Evolutionary conservation across 2,797 vertebrate species (phyloP).

Genomic region (Hippopotamyrus pictus): DNA sequence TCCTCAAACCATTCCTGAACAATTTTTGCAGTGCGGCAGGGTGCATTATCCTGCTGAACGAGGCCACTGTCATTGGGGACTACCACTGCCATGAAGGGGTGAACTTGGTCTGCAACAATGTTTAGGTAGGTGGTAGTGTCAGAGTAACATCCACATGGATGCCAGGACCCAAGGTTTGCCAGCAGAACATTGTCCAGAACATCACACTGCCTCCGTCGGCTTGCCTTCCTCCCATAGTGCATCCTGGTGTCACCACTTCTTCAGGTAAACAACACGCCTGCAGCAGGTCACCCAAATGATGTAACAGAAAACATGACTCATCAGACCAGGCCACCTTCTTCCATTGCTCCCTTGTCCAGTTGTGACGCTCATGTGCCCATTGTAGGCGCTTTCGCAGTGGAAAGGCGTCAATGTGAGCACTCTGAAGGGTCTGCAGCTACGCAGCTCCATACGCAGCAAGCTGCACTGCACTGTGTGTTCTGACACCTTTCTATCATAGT

Average conservation of each 20-base stretch:
- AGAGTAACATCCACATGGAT: background rate
- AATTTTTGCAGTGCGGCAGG: background rate
- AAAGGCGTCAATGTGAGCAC: background rate
- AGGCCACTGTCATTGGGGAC: background rate
- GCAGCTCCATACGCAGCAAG: background rate
- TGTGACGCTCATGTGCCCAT: background rate
- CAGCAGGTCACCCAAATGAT: background rate
- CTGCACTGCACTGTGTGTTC: background rate
- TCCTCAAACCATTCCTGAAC: background rate
- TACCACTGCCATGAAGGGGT: background rate
- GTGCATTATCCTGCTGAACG: background rate
- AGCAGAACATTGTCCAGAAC: background rate
- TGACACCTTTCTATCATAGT: background rate
- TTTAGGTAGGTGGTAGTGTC: background rate
- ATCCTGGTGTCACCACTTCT: background rate
- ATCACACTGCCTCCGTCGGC: background rate
- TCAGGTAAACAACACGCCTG: background rate
- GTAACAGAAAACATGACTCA: background rate
- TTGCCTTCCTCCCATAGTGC: background rate
- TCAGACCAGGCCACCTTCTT: background rate
- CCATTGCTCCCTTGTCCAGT: background rate
- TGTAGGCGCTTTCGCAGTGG: background rate
- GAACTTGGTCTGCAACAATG: background rate
- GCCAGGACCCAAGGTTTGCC: background rate
- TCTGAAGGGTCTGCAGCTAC: background rate